These are phyloP conservation scores for Drosophila recens DNA, from an alignment of 2,888 invertebrate species.

Conservation along the genomic window DNA sequence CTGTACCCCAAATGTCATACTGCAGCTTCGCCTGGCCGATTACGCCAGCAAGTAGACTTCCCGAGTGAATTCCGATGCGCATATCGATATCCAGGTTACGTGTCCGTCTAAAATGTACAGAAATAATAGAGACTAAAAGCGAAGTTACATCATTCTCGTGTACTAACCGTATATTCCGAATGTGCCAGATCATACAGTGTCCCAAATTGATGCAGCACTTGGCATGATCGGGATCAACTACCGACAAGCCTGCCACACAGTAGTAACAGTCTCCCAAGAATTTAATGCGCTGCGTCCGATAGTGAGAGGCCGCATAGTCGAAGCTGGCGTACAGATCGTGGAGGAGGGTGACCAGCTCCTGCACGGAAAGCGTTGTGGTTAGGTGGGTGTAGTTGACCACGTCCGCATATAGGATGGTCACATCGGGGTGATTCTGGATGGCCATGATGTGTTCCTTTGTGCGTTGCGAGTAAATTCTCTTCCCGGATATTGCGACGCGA, in stretches of 20 bases:
- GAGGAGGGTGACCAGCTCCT: constrained; percentile 92
- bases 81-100: constrained; percentile 95
- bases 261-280: constrained; percentile 98
- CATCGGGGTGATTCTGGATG: constrained; percentile 93
- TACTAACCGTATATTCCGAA: constrained; percentile 87
- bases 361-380: constrained; percentile 92
- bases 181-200: constrained; percentile 95
- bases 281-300: constrained; percentile 93
- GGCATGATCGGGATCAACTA: constrained; percentile 91
- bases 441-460: constrained; percentile 85
- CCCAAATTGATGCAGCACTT: constrained; percentile 95
- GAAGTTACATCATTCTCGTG: neutral
- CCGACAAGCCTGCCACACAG: constrained; percentile 94
- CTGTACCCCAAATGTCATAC: constrained; percentile 96
- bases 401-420: constrained; percentile 96
- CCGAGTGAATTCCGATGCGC: constrained; percentile 98
- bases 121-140: neutral
- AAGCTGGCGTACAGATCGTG: constrained; percentile 96
- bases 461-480: accelerated
- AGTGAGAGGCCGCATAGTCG: constrained; percentile 93
- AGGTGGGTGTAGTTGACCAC: constrained; percentile 94
- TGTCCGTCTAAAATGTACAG: constrained; percentile 85
- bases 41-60: constrained; percentile 94
- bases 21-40: constrained; percentile 97
- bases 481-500: constrained; percentile 82